Conservation (phyloP, 2,797 vertebrate species). For the Chlorospingus semifuscus region DNA sequence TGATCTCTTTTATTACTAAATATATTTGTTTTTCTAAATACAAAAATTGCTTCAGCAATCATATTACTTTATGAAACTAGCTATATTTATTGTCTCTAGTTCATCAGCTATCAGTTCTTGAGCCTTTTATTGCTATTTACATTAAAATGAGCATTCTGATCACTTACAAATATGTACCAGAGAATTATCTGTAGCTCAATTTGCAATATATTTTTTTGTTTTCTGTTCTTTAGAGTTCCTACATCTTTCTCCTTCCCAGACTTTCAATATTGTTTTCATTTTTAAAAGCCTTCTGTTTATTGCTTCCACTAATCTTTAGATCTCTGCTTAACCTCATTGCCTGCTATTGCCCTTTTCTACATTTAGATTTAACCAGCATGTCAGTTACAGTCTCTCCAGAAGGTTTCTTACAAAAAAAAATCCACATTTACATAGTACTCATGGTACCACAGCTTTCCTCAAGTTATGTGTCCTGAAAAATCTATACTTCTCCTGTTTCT, state of each 20-base stretch:
- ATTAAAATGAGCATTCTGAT: neutral
- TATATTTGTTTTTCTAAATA: neutral
- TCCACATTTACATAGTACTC: neutral
- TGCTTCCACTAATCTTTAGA: slow-evolving; percentile 67
- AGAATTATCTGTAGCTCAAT: neutral
- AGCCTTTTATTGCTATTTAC: neutral
- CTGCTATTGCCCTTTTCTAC: slow-evolving; percentile 61
- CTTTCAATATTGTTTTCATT: slow-evolving; percentile 33
- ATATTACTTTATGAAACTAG: neutral
- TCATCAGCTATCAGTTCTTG: neutral
- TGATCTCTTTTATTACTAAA: neutral
- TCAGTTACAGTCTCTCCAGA: slow-evolving; percentile 33
- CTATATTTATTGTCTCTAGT: neutral
- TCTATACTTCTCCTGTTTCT: neutral
- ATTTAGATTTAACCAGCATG: slow-evolving; percentile 32
- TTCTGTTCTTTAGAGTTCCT: neutral
- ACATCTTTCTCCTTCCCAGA: slow-evolving; percentile 10
- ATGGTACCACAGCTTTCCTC: neutral
- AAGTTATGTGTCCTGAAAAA: neutral
- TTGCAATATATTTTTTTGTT: neutral
- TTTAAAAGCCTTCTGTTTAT: slow-evolving; percentile 60
- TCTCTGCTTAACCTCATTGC: slow-evolving; percentile 67
- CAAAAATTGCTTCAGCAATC: neutral
- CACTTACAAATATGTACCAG: neutral
- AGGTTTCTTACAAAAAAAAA: neutral